These are phyloP conservation scores for Chionodraco myersi DNA, from an alignment of 2,113 vertebrate species.

Conservation along the genomic window DNA sequence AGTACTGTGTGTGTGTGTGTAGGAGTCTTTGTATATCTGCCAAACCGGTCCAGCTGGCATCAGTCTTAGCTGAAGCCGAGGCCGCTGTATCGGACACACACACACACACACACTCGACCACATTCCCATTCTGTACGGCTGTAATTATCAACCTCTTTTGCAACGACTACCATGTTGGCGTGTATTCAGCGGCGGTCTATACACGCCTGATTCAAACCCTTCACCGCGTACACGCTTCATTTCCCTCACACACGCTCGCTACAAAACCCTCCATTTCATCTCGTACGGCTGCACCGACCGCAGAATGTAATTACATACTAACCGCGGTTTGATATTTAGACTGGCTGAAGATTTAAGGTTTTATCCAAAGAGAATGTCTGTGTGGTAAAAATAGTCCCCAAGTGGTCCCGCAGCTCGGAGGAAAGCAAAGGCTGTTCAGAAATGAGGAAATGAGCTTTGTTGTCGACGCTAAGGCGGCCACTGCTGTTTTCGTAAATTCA, in stretches of 20 bases:
- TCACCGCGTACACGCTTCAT: conserved; percentile 73
- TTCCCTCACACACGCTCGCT: conserved; percentile 64
- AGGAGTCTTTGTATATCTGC: conserved; percentile 70
- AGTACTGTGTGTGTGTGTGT: conserved; percentile 37
- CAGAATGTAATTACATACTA: conserved; percentile 76
- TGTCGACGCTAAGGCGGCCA: conserved; percentile 29
- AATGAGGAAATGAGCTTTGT: conserved; percentile 72
- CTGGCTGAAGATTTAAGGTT: conserved; percentile 77
- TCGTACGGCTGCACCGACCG: conserved; percentile 60
- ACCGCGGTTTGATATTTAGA: conserved; percentile 79
- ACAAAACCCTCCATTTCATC: conserved; percentile 68
- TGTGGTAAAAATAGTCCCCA: conserved; percentile 68
- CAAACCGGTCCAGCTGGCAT: conserved; percentile 79
- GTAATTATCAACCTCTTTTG: conserved; percentile 82
- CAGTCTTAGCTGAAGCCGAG: conserved; percentile 71
- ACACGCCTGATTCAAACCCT: conserved; percentile 76
- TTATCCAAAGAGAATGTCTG: conserved; percentile 64
- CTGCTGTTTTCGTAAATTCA: conserved; percentile 41
- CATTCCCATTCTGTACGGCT: conserved; percentile 68
- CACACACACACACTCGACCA: conserved; percentile 47
- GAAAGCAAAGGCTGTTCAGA: conserved; percentile 49
- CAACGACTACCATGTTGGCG: conserved; percentile 78
- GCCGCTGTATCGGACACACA: conserved; percentile 70
- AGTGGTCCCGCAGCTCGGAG: conserved; percentile 58
- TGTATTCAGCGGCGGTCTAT: conserved; percentile 74